A percentile compares a stretch with the other conserved stretches of the same genome.
Evolutionary conservation across 2,113 vertebrate genomes (phyloP).

Genomic region (Mormoops blainvillei): DNA sequence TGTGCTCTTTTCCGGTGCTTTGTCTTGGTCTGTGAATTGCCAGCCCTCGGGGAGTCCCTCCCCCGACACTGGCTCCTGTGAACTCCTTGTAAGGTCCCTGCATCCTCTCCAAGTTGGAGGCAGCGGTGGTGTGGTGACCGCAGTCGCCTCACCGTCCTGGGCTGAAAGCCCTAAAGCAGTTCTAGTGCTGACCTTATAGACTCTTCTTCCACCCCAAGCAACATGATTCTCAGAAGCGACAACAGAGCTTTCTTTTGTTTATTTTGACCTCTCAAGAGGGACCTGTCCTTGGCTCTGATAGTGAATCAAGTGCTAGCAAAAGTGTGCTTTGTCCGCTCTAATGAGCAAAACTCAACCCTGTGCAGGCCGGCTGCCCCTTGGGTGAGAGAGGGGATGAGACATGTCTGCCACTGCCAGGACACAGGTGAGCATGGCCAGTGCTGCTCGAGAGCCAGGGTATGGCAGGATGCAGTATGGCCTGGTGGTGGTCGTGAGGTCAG

Average conservation of each 20-base stretch:
- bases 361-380: accelerated
- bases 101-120: background rate
- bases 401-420: background rate
- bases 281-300: background rate
- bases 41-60: background rate
- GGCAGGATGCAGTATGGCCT: background rate
- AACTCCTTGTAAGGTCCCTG: background rate
- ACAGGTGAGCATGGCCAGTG: background rate
- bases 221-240: background rate
- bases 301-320: background rate
- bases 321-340: background rate
- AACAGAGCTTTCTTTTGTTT: background rate
- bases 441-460: accelerated
- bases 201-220: background rate
- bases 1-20: background rate
- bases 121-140: background rate
- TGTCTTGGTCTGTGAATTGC: background rate
- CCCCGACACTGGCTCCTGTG: background rate
- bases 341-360: background rate
- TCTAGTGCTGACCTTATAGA: background rate
- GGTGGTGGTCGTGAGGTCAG: background rate
- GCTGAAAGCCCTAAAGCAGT: background rate
- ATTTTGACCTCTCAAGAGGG: background rate
- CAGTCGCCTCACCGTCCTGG: background rate
- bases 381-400: background rate